Evolutionary conservation across 2,888 invertebrate genomes (phyloP).

Genomic region (Sarcophaga variegata): DNA sequence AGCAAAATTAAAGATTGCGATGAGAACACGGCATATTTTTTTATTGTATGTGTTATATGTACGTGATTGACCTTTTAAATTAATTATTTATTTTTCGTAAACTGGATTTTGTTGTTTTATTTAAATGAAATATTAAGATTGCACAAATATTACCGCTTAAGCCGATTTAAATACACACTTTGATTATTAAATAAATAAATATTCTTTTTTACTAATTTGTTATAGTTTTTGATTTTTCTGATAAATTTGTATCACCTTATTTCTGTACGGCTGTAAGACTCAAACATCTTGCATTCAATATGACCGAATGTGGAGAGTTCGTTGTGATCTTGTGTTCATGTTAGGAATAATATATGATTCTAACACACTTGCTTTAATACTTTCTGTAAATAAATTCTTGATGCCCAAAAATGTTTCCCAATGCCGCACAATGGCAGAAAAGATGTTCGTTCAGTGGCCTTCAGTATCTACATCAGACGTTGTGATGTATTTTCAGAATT

Average conservation of each 20-base stretch:
- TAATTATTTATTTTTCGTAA: slow-evolving; percentile 25
- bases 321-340: too few species aligned
- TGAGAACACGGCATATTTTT: background rate
- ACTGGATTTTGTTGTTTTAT: background rate
- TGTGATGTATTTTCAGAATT: too few species aligned
- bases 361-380: background rate
- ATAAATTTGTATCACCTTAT: background rate
- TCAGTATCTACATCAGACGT: too few species aligned
- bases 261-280: too few species aligned
- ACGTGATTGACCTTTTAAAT: slow-evolving; percentile 34
- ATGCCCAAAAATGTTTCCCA: too few species aligned
- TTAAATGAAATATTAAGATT: too few species aligned
- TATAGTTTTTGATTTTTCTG: background rate
- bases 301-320: too few species aligned
- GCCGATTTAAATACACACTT: slow-evolving; percentile 12
- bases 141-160: background rate
- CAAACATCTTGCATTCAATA: too few species aligned
- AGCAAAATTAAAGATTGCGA: slow-evolving; percentile 13
- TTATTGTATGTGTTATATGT: slow-evolving; percentile 2
- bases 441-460: too few species aligned
- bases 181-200: background rate
- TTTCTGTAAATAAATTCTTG: background rate
- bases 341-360: background rate
- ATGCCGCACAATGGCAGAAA: too few species aligned
- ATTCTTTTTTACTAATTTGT: background rate